phyloP scores from a whole-genome alignment of 1,140 invertebrate species.

The Anagrus nilaparvatae region DNA sequence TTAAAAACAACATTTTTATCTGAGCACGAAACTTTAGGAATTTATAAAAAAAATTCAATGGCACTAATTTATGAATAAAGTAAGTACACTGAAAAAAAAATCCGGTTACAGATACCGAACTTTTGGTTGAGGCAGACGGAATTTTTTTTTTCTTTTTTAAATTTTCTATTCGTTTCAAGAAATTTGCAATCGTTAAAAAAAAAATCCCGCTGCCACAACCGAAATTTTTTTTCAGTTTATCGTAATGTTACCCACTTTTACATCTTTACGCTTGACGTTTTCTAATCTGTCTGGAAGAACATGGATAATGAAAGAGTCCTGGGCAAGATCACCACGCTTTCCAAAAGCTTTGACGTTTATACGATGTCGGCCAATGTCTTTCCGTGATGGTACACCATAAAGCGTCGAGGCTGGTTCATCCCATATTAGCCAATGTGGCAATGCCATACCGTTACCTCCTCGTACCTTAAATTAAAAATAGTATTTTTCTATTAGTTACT shows the following conservation, averaged over 20 bases:
- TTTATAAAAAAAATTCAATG: too few relatives aligned
- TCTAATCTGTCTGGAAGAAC: slow-evolving; percentile 38
- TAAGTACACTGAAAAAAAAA: too few relatives aligned
- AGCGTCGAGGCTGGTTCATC: slow-evolving; percentile 37
- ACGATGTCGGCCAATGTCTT: slow-evolving; percentile 46
- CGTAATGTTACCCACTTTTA: slow-evolving; percentile 30
- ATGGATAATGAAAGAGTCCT: slow-evolving; percentile 48
- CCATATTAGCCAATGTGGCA: slow-evolving; percentile 33
- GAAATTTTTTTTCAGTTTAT: too few relatives aligned
- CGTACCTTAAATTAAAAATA: slow-evolving; percentile 18
- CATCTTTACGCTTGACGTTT: slow-evolving; percentile 29
- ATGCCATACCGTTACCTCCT: slow-evolving; percentile 15
- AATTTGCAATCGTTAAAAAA: too few relatives aligned
- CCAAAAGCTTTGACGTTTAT: slow-evolving; percentile 41
- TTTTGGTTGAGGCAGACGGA: too few relatives aligned
- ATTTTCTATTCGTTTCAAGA: too few relatives aligned
- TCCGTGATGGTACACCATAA: slow-evolving; percentile 46
- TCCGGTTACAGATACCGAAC: too few relatives aligned
- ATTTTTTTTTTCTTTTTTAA: too few relatives aligned
- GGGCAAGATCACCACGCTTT: slow-evolving; percentile 32
- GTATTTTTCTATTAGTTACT: background rate
- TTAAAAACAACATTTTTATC: too few relatives aligned
- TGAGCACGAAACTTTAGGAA: too few relatives aligned
- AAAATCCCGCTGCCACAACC: too few relatives aligned
- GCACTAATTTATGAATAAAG: too few relatives aligned